phyloP scores from a whole-genome alignment of 2,113 vertebrate species.

The Donacobius atricapilla region DNA sequence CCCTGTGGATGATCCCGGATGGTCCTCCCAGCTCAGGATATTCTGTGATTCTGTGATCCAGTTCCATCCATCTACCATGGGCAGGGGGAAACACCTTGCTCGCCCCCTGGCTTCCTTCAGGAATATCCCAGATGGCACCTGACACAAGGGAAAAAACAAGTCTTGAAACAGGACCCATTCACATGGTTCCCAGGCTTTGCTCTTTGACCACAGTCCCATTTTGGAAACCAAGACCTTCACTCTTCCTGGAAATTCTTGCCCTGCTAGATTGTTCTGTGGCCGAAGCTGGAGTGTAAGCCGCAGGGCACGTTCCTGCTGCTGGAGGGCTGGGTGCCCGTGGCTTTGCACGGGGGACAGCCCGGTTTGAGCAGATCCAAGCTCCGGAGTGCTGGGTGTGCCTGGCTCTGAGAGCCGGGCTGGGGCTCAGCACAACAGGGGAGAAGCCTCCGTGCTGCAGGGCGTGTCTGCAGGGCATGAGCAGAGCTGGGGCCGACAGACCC shows the following conservation, averaged over 20 bases:
- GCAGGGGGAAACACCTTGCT: neutral
- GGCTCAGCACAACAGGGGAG: neutral
- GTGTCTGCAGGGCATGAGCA: neutral
- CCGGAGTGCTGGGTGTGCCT: rapidly evolving
- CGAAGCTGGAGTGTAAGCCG: no score
- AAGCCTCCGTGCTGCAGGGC: rapidly evolving
- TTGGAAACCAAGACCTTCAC: neutral
- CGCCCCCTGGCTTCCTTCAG: neutral
- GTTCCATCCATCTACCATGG: neutral
- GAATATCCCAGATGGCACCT: neutral
- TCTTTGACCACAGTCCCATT: neutral
- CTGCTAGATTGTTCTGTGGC: neutral
- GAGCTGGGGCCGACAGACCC: neutral
- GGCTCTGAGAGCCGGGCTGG: neutral
- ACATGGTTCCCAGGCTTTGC: neutral
- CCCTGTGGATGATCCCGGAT: neutral
- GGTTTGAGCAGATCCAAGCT: neutral
- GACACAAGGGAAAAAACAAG: neutral
- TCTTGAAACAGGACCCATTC: neutral
- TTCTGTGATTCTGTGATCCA: neutral
- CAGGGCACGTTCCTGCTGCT: no score
- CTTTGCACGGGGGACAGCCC: rapidly evolving
- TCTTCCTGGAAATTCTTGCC: neutral
- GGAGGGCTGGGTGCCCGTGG: rapidly evolving
- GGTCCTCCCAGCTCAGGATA: neutral